Conservation (phyloP, 2,888 invertebrate genomes). For the Microchrysa polita region DNA sequence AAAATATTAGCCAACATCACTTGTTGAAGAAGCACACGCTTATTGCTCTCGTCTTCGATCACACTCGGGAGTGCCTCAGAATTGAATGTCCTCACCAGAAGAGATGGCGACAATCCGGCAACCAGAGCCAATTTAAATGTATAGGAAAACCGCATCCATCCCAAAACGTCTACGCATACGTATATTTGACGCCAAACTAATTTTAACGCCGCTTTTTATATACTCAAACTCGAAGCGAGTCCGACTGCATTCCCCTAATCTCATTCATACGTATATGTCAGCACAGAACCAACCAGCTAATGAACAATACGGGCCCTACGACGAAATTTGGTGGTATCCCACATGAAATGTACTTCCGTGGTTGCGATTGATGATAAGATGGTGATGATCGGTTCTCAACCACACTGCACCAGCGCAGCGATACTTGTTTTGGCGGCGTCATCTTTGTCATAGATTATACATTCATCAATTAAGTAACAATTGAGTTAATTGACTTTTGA, state of each 20-base stretch:
- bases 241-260: not conserved
- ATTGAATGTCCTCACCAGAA: too few species aligned
- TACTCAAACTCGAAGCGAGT: not conserved
- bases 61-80: too few species aligned
- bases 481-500: constrained; percentile 18
- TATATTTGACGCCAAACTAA: constrained; percentile 10
- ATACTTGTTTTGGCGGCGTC: not conserved
- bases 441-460: not conserved
- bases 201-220: not conserved
- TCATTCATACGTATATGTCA: too few species aligned
- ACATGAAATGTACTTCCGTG: not conserved
- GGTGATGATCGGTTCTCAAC: not conserved
- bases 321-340: constrained; percentile 4
- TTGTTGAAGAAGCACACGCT: constrained; percentile 12
- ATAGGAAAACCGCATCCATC: constrained; percentile 5
- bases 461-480: constrained; percentile 26
- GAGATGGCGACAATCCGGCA: not conserved
- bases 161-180: not conserved
- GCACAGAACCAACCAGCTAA: not conserved
- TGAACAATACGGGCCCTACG: constrained; percentile 19
- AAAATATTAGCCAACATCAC: not conserved
- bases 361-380: too few species aligned
- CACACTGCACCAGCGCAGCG: too few species aligned
- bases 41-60: not conserved
- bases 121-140: not conserved